Conservation (phyloP, 2,888 invertebrate genomes). For the Papilio gigon region DNA sequence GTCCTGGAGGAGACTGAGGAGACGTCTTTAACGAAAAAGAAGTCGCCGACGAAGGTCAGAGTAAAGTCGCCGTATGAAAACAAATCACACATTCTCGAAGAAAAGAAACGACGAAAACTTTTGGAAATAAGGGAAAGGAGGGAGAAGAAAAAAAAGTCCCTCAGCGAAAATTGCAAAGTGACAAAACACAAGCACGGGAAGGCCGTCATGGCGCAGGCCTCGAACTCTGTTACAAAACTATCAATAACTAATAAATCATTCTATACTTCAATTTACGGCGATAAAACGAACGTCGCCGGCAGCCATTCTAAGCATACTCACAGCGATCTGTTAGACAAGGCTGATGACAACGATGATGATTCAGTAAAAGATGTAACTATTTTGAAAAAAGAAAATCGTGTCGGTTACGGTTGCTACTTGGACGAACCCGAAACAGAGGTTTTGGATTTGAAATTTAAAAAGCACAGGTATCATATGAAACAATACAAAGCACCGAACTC, state of each 20-base stretch:
- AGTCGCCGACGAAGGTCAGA: constrained; percentile 60
- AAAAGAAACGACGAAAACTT: constrained; percentile 68
- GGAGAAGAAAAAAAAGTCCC: constrained; percentile 66
- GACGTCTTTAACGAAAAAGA: constrained; percentile 53
- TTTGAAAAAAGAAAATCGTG: constrained; percentile 51
- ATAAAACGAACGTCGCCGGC: constrained; percentile 50
- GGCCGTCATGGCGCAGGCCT: constrained; percentile 61
- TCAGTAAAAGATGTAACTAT: constrained; percentile 45
- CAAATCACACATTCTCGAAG: constrained; percentile 64
- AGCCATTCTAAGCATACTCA: constrained; percentile 45
- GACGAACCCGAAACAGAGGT: constrained; percentile 69
- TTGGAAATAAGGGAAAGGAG: constrained; percentile 71
- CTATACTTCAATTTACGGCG: constrained; percentile 75
- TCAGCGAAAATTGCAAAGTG: constrained; percentile 65
- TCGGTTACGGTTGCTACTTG: constrained; percentile 64
- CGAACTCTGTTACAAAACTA: constrained; percentile 73
- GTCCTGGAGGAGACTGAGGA: constrained; percentile 63
- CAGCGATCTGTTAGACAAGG: constrained; percentile 8
- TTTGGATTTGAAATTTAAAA: constrained; percentile 58
- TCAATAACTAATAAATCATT: constrained; percentile 77
- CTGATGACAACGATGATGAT: neutral
- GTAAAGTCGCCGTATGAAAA: constrained; percentile 77
- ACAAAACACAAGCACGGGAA: constrained; percentile 62
- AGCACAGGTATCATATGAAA: constrained; percentile 51
- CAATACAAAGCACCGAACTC: constrained; percentile 55